Conservation (phyloP, 2,888 invertebrate genomes). For the Dione vanillae region DNA sequence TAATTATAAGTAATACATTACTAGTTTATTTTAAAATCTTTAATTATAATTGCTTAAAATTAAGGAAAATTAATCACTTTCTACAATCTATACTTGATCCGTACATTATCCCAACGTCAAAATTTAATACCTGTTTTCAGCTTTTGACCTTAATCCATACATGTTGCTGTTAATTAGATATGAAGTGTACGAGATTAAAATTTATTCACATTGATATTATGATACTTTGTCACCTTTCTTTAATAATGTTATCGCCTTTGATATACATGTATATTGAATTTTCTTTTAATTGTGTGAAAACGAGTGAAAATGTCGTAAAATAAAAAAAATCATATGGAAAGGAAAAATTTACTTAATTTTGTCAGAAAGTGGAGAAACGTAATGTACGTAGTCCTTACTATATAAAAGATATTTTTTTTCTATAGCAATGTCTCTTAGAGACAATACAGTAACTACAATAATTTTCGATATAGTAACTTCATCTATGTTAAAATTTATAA, state of each 20-base stretch:
- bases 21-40: background rate
- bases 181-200: background rate
- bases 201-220: background rate
- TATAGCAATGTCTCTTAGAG: constrained; percentile 13
- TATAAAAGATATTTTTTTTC: no score
- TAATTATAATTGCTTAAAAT: background rate
- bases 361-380: no score
- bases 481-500: constrained; percentile 56
- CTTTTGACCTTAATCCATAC: background rate
- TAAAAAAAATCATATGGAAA: no score
- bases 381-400: no score
- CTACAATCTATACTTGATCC: background rate
- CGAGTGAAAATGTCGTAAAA: no score
- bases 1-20: background rate
- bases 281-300: no score
- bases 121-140: constrained; percentile 1
- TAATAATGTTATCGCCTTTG: background rate
- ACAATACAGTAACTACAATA: background rate
- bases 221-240: background rate
- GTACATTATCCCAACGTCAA: constrained; percentile 1
- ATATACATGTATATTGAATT: background rate
- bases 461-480: constrained; percentile 36
- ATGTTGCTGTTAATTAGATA: background rate
- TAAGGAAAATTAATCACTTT: background rate
- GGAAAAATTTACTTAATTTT: no score